Evolutionary conservation across 2,113 vertebrate genomes (phyloP).

Genomic region (Tyto alba): DNA sequence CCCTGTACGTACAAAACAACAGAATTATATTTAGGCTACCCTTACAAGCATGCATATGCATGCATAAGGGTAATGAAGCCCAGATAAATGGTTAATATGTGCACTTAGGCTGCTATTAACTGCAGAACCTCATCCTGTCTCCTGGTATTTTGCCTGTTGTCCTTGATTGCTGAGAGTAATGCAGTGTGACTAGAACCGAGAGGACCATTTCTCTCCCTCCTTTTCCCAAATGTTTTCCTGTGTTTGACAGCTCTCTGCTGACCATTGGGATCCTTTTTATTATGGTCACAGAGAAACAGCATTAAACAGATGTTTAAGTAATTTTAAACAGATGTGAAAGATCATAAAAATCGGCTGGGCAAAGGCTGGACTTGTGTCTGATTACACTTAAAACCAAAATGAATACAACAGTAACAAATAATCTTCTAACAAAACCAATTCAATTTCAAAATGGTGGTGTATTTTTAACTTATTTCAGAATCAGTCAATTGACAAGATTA

Average conservation of each 20-base stretch:
- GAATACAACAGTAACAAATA: neutral
- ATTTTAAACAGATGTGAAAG: conserved; percentile 43
- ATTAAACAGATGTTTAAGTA: conserved; percentile 37
- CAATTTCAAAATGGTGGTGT: neutral
- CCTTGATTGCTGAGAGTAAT: conserved; percentile 3
- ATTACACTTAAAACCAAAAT: neutral
- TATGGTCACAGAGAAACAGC: neutral
- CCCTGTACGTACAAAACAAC: neutral
- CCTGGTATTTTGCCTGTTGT: neutral
- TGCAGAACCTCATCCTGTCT: conserved; percentile 39
- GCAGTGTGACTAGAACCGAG: conserved; percentile 14
- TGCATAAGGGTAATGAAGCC: neutral
- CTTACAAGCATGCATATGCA: neutral
- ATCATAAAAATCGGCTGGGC: neutral
- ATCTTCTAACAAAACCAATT: neutral
- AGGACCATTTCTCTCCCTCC: neutral
- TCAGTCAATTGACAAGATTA: neutral
- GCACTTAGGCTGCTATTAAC: neutral
- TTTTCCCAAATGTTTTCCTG: neutral
- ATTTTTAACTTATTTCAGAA: neutral
- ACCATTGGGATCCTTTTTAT: conserved; percentile 22
- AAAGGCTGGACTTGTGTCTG: neutral
- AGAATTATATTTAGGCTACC: neutral
- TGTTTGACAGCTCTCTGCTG: neutral
- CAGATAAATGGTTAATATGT: neutral